Conservation (phyloP, 2,888 invertebrate genomes). For the Hirtodrosophila duncani region DNA sequence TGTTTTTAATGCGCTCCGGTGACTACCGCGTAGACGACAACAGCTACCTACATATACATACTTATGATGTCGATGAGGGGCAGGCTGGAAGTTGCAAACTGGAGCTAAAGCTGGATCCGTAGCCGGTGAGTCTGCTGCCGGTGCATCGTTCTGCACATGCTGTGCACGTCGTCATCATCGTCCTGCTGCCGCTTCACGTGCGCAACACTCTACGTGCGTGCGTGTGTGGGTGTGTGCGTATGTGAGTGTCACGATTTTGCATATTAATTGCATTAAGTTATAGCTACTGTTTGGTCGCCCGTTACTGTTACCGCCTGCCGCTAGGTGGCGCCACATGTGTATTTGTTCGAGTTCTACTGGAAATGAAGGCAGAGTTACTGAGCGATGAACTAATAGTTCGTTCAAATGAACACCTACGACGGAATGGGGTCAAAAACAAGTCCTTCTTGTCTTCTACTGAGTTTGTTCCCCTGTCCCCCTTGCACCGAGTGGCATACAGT, state of each 20-base stretch:
- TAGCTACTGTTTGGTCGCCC: too few relatives aligned
- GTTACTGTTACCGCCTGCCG: constrained; percentile 21
- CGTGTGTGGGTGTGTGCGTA: constrained; percentile 2
- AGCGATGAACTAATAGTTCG: too few relatives aligned
- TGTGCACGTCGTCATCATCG: constrained; percentile 56
- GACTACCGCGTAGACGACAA: constrained; percentile 6
- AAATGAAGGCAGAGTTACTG: too few relatives aligned
- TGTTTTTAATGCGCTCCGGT: constrained; percentile 63
- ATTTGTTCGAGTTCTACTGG: constrained; percentile 28
- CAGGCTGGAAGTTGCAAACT: too few relatives aligned
- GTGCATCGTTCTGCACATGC: constrained; percentile 71
- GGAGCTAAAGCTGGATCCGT: constrained; percentile 12
- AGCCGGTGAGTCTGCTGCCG: constrained; percentile 29
- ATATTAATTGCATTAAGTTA: constrained; percentile 77
- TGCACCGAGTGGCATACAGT: too few relatives aligned
- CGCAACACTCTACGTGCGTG: neutral
- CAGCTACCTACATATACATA: neutral
- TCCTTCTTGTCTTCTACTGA: too few relatives aligned
- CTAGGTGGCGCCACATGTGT: constrained; percentile 67
- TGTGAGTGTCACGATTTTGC: constrained; percentile 73
- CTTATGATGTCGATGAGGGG: constrained; percentile 12
- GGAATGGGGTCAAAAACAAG: too few relatives aligned
- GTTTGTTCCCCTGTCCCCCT: too few relatives aligned
- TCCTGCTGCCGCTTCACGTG: constrained; percentile 1
- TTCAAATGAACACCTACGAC: too few relatives aligned